These are phyloP conservation scores for Eulemur rufifrons DNA, from an alignment of 2,113 vertebrate species.

Conservation along the genomic window DNA sequence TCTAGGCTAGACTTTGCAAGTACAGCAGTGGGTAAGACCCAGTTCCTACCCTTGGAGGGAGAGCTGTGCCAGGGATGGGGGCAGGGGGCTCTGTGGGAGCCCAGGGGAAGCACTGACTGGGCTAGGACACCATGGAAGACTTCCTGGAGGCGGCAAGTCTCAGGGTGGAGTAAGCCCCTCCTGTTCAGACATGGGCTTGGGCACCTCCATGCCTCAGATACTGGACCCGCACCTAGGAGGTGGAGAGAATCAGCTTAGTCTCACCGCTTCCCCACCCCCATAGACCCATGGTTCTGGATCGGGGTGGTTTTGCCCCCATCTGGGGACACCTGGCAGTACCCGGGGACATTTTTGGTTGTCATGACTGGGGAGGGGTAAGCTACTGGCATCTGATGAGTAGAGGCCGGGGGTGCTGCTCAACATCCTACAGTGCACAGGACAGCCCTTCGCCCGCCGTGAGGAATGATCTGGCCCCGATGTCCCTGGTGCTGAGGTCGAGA, in stretches of 20 bases:
- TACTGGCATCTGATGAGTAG: neutral
- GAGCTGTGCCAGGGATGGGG: fast-evolving
- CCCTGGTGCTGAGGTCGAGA: fast-evolving
- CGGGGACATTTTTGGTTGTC: neutral
- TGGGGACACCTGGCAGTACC: neutral
- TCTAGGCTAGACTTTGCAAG: neutral
- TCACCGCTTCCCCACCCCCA: fast-evolving
- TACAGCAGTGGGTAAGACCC: neutral
- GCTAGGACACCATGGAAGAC: neutral
- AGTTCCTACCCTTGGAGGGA: neutral
- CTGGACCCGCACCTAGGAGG: neutral
- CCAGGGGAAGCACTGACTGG: neutral
- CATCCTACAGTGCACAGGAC: too few species aligned
- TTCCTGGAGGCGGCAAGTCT: neutral
- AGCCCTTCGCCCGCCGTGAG: too few species aligned
- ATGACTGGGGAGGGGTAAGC: neutral
- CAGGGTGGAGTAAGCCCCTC: neutral
- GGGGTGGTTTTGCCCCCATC: neutral
- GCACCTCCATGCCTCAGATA: neutral
- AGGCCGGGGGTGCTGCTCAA: neutral
- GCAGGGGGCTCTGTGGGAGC: neutral
- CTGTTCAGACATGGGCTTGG: neutral
- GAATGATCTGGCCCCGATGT: neutral
- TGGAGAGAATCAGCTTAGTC: neutral
- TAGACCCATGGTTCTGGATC: neutral